Percentiles rank a stretch among this genome's conserved stretches.
Conservation (phyloP, 2,113 vertebrate species). For the Xenus cinereus region DNA sequence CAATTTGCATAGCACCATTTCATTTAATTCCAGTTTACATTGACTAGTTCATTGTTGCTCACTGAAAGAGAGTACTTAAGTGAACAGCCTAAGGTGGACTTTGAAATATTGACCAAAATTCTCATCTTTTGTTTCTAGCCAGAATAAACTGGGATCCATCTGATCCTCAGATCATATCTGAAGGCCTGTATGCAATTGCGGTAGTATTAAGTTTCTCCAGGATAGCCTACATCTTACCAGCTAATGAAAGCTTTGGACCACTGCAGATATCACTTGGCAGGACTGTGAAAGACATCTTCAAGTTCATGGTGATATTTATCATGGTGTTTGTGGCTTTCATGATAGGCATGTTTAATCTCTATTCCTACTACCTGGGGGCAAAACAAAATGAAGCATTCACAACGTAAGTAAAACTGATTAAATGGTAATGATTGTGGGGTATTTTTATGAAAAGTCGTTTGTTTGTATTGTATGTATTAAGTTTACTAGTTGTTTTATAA, state of each 20-base stretch:
- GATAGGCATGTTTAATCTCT: constrained; percentile 98
- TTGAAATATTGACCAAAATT: constrained; percentile 1
- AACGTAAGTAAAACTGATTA: constrained; percentile 81
- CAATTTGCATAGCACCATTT: background rate
- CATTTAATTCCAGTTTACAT: background rate
- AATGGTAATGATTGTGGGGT: background rate
- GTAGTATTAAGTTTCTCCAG: constrained; percentile 95
- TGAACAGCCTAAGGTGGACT: background rate
- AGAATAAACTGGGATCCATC: constrained; percentile 91
- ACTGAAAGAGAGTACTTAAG: background rate
- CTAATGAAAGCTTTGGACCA: constrained; percentile 95
- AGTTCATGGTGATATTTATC: constrained; percentile 97
- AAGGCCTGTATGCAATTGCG: constrained; percentile 95
- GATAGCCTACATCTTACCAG: constrained; percentile 94
- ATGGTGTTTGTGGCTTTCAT: constrained; percentile 98
- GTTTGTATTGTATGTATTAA: background rate
- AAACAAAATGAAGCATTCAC: constrained; percentile 95
- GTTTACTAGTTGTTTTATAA: background rate
- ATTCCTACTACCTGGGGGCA: constrained; percentile 92
- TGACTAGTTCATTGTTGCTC: background rate
- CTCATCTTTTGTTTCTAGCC: constrained; percentile 76
- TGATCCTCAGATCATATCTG: constrained; percentile 95
- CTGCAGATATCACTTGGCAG: constrained; percentile 95
- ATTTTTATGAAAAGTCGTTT: background rate
- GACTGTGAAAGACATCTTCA: constrained; percentile 96